Percentiles rank a stretch among this genome's conserved stretches.
Conservation (phyloP, 2,113 vertebrate species). For the Chelonoidis abingdonii region DNA sequence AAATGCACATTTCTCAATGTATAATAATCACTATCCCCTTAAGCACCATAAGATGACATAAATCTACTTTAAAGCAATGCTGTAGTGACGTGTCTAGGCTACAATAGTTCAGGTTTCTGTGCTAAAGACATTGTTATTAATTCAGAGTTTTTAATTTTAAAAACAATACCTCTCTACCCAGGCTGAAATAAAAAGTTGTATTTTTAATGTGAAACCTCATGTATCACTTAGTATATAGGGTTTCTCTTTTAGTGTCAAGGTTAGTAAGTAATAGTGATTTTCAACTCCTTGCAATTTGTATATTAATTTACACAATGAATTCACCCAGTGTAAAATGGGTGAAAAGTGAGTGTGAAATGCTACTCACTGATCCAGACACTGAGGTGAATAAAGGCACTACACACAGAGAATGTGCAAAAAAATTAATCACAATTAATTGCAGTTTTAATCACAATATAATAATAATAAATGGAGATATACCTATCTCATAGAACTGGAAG, state of each 20-base stretch:
- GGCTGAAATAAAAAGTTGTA: neutral
- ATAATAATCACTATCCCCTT: slow-evolving; percentile 72
- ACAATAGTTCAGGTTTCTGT: neutral
- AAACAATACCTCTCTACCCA: neutral
- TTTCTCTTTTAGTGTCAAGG: neutral
- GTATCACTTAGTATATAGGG: neutral
- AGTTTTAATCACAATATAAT: too few species aligned
- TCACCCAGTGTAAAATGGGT: neutral
- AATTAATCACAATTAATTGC: too few species aligned
- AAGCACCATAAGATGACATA: slow-evolving; percentile 50
- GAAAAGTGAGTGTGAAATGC: neutral
- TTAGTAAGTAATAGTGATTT: slow-evolving; percentile 12
- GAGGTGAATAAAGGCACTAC: neutral
- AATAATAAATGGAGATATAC: too few species aligned
- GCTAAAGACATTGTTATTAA: neutral
- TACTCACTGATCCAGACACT: neutral
- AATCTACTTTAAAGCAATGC: slow-evolving; percentile 56
- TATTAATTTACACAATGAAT: neutral
- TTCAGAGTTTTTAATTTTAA: neutral
- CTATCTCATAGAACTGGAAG: too few species aligned
- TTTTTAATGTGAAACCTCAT: neutral
- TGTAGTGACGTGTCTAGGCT: slow-evolving; percentile 14
- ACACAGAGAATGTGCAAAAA: neutral
- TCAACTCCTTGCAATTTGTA: neutral
- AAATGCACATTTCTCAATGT: slow-evolving; percentile 81